Evolutionary conservation across 2,797 vertebrate genomes (phyloP), one percentile per base, ranked within the genome.

Genomic region (Poecilia velifera): DNA sequence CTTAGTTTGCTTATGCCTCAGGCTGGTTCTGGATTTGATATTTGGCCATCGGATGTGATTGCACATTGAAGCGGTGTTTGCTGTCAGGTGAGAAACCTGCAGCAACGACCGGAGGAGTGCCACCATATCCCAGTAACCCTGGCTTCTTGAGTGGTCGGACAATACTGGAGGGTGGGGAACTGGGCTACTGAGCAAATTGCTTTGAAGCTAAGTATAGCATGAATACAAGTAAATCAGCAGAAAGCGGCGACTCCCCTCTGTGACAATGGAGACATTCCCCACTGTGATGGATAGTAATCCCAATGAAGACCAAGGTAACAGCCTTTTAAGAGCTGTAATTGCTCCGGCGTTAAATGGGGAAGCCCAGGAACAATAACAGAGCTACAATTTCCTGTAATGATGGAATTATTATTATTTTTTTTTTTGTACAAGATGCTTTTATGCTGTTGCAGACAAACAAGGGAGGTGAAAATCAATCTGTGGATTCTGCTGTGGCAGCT

Each of bases 221-320:
- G 81, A 89, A 94, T 91, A 87, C 86, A 89, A 86, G 90, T 87
- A 91, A 91, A 94, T 92, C 87, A 93, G 86, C 82, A 83, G 83
- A 93, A 88, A 88, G 89, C 90, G 83, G 41, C 74, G 92, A 84
- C 91, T 89, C 90, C 93, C 93, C 91, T 93, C 93, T 94, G 94
- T 90, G 94, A 95, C 93, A 94, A 95, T 94, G 89, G 88, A 94
- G 88, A 90, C 85, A 84, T 91, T 89, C 87, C 94, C 90, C 53
- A 87, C 90, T 92, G 93, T 47, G 92, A 77, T 78, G 83, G 89
- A 91, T 84, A 91, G 91, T 91, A 92, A 92, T 93, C 91, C 90
- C 88, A 87, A 89, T 92, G 88, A 90, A 83, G 90, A 82, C 89
- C 91, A 84, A 93, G 92, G 92, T 94, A 93, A 89, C 91, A 87